These are phyloP conservation scores for Forbesichthys papilliferus DNA, from an alignment of 2,113 vertebrate genomes.

Conservation along the genomic window DNA sequence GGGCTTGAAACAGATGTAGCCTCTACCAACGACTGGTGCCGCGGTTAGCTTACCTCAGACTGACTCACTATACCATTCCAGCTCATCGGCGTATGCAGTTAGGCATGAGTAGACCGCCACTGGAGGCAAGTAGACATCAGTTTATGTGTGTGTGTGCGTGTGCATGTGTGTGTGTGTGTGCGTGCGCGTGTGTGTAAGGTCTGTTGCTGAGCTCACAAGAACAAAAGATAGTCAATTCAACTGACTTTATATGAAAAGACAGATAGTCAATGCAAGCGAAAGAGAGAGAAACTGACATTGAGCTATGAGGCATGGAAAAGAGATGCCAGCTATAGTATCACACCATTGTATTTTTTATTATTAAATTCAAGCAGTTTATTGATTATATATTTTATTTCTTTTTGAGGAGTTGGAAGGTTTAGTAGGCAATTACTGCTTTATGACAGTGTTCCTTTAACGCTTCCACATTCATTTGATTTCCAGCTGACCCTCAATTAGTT, in stretches of 20 bases:
- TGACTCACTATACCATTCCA: constrained; percentile 50
- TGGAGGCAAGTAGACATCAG: constrained; percentile 4
- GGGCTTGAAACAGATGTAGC: constrained; percentile 16
- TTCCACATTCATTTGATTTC: too few species aligned
- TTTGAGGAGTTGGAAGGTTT: too few species aligned
- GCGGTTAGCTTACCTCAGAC: constrained; percentile 68
- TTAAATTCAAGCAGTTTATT: too few species aligned
- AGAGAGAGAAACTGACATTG: constrained; percentile 8
- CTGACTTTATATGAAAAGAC: constrained; percentile 43
- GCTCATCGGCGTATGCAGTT: constrained; percentile 19
- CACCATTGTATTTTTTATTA: too few species aligned
- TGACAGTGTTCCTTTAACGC: too few species aligned
- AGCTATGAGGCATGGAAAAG: constrained; percentile 8
- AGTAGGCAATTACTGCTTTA: too few species aligned
- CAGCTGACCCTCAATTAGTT: too few species aligned
- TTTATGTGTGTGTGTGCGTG: constrained; percentile 19
- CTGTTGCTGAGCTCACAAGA: constrained; percentile 66
- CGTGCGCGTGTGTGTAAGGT: constrained; percentile 15
- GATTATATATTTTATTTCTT: too few species aligned
- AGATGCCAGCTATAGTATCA: neutral
- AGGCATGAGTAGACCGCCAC: constrained; percentile 40
- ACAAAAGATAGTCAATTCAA: constrained; percentile 71
- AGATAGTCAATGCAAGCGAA: constrained; percentile 34
- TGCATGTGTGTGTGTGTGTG: neutral
- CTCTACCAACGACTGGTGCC: constrained; percentile 2